A percentile compares a stretch with the other conserved stretches of the same genome.
Conservation (phyloP, 2,113 vertebrate species). For the Psittacula cyanocephala region DNA sequence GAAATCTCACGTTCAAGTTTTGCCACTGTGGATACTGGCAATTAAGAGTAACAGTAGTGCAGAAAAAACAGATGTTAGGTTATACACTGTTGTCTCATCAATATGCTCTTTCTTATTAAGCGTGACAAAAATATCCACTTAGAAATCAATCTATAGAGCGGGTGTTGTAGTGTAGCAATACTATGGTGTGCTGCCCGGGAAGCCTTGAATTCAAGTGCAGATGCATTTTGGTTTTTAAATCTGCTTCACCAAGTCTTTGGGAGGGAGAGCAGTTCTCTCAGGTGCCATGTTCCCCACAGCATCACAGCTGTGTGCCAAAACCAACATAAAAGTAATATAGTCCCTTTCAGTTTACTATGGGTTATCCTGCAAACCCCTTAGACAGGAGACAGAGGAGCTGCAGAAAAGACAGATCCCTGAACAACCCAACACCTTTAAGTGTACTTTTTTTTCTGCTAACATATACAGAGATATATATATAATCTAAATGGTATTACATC, state of each 20-base stretch:
- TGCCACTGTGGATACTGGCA: background rate
- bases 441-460: background rate
- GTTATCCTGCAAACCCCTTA: background rate
- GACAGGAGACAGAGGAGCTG: background rate
- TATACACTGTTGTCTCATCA: background rate
- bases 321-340: background rate
- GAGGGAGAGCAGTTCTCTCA: background rate
- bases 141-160: background rate
- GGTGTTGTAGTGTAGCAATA: background rate
- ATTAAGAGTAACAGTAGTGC: background rate
- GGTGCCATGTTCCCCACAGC: background rate
- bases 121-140: background rate
- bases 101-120: background rate
- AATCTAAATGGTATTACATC: background rate
- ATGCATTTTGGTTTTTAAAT: background rate
- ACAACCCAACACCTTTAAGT: background rate
- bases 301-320: background rate
- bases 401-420: background rate
- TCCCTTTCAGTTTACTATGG: rapidly evolving
- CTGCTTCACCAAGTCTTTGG: rapidly evolving
- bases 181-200: background rate
- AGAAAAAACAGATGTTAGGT: background rate
- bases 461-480: background rate
- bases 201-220: rapidly evolving
- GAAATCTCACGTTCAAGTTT: background rate